Conservation (phyloP, 2,888 invertebrate genomes). For the Synanthedon tipuliformis region DNA sequence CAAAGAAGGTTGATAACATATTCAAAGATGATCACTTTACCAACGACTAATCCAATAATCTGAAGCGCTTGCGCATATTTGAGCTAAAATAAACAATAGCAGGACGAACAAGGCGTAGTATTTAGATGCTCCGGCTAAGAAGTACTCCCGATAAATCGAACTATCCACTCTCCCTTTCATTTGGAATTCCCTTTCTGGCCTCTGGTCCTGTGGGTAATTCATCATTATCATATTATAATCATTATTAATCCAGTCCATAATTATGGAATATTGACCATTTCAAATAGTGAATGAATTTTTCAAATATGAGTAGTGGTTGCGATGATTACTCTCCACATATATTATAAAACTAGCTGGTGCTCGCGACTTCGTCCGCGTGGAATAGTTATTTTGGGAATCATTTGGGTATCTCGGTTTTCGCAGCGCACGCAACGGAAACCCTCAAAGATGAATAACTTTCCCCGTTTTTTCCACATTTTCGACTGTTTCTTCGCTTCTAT, state of each 20-base stretch:
- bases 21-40: slow-evolving; percentile 17
- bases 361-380: no score
- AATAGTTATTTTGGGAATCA: no score
- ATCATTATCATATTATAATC: no score
- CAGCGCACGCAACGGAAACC: no score
- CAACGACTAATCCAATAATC: slow-evolving; percentile 61
- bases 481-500: no score
- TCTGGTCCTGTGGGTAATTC: slow-evolving; percentile 35
- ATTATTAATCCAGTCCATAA: no score
- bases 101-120: slow-evolving; percentile 30
- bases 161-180: slow-evolving; percentile 43
- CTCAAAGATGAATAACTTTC: no score
- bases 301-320: background rate
- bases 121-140: slow-evolving; percentile 39
- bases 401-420: no score
- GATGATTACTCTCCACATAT: no score
- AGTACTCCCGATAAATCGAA: slow-evolving; percentile 53
- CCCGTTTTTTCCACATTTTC: no score
- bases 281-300: background rate
- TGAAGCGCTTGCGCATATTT: slow-evolving; percentile 58
- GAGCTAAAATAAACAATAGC: slow-evolving; percentile 67
- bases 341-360: no score
- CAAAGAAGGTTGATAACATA: background rate
- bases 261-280: no score
- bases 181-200: slow-evolving; percentile 45